A percentile compares a stretch with the other conserved stretches of the same genome.
These are phyloP conservation scores for Lutjanus argentimaculatus DNA, from an alignment of 2,797 vertebrate genomes.

Conservation along the genomic window DNA sequence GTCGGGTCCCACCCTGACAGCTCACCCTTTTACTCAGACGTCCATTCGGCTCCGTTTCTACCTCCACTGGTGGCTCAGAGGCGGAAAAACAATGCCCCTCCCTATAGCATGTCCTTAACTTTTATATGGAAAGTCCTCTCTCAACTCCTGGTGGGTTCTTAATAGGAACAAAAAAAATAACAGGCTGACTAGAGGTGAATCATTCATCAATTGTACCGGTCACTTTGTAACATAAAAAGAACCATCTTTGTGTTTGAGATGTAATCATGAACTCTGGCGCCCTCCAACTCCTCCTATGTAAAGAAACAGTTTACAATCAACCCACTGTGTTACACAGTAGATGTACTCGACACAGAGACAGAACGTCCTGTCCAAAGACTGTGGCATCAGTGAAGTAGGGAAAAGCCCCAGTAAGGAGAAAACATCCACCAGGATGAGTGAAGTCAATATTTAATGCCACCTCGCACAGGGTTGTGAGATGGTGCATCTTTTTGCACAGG, in stretches of 20 bases:
- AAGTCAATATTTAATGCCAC: conserved; percentile 34
- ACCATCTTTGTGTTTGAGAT: conserved; percentile 6
- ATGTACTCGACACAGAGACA: conserved; percentile 52
- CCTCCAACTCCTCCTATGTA: conserved; percentile 26
- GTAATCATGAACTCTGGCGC: conserved; percentile 20
- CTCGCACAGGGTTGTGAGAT: neutral
- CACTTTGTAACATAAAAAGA: conserved; percentile 11
- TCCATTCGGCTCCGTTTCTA: no score
- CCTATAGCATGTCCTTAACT: no score
- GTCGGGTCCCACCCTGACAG: no score
- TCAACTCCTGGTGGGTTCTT: conserved; percentile 1
- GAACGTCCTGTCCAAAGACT: conserved; percentile 50
- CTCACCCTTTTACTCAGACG: no score
- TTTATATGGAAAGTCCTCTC: neutral
- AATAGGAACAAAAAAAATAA: neutral
- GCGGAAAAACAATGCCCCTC: no score
- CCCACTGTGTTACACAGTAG: conserved; percentile 37
- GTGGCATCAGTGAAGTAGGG: conserved; percentile 26
- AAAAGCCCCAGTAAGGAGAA: conserved; percentile 14
- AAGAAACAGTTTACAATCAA: conserved; percentile 49
- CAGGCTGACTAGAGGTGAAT: neutral
- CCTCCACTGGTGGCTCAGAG: no score
- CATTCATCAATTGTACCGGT: neutral
- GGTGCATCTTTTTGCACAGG: neutral
- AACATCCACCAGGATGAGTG: conserved; percentile 22